phyloP scores from a whole-genome alignment of 2,888 invertebrate genomes.

The Pristionchus mayeri region DNA sequence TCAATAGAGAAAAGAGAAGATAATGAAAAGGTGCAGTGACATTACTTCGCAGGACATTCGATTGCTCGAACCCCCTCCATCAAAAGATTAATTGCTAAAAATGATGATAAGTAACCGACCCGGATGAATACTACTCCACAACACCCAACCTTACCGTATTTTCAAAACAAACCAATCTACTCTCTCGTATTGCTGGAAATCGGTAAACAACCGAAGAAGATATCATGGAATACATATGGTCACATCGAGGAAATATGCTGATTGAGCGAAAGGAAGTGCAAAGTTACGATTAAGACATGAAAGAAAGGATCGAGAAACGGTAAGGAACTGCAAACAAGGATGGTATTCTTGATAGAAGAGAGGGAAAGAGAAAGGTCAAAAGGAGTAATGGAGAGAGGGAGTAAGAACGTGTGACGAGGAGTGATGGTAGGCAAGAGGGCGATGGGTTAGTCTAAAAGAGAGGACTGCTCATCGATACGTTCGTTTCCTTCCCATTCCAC shows the following conservation, averaged over 20 bases:
- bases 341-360: not conserved
- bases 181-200: not conserved
- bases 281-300: not conserved
- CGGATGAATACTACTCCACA: not conserved
- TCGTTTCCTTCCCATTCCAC: too few relatives aligned
- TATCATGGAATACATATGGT: not conserved
- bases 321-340: not conserved
- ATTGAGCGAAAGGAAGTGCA: not conserved
- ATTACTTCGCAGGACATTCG: too few relatives aligned
- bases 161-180: constrained; percentile 20
- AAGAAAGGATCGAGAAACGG: not conserved
- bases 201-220: not conserved
- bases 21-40: too few relatives aligned
- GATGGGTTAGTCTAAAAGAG: too few relatives aligned
- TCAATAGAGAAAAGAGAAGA: too few relatives aligned
- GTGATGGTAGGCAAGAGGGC: not conserved
- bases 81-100: too few relatives aligned
- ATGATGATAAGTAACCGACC: too few relatives aligned
- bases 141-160: constrained; percentile 10
- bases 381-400: not conserved
- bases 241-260: not conserved
- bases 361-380: not conserved
- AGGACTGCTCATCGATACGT: too few relatives aligned
- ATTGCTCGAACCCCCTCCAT: too few relatives aligned
- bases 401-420: not conserved